phyloP scores from a whole-genome alignment of 1,140 invertebrate species.

The Lordiphosa mommai region DNA sequence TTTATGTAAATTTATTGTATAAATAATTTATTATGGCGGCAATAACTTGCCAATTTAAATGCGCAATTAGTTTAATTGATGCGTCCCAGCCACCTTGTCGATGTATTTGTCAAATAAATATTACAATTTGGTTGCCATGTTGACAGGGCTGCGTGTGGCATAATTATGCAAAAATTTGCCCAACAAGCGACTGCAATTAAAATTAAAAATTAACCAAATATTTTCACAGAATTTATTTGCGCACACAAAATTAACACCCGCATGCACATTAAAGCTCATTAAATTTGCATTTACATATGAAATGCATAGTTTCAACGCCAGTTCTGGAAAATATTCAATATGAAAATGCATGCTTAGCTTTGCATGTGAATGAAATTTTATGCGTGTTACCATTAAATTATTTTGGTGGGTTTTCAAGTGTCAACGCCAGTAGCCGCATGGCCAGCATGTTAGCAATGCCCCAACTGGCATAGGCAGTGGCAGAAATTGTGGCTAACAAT shows the following conservation, averaged over 20 bases:
- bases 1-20: constrained; percentile 58
- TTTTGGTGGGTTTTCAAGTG: constrained; percentile 38
- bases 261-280: constrained; percentile 58
- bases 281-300: constrained; percentile 71
- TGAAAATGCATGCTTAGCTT: neutral
- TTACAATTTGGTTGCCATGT: constrained; percentile 52
- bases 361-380: constrained; percentile 29
- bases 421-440: constrained; percentile 14
- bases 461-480: constrained; percentile 20
- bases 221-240: constrained; percentile 30
- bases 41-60: constrained; percentile 59
- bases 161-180: constrained; percentile 66
- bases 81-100: constrained; percentile 5
- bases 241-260: constrained; percentile 44
- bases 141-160: constrained; percentile 20
- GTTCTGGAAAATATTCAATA: constrained; percentile 7
- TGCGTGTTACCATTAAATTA: constrained; percentile 49
- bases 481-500: constrained; percentile 49
- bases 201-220: constrained; percentile 76
- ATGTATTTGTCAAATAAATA: constrained; percentile 50
- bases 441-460: neutral
- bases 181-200: constrained; percentile 69
- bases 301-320: constrained; percentile 61
- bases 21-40: constrained; percentile 49
- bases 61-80: constrained; percentile 57